Conservation (phyloP, 1,140 invertebrate genomes). For the Paraescarpia echinospica region DNA sequence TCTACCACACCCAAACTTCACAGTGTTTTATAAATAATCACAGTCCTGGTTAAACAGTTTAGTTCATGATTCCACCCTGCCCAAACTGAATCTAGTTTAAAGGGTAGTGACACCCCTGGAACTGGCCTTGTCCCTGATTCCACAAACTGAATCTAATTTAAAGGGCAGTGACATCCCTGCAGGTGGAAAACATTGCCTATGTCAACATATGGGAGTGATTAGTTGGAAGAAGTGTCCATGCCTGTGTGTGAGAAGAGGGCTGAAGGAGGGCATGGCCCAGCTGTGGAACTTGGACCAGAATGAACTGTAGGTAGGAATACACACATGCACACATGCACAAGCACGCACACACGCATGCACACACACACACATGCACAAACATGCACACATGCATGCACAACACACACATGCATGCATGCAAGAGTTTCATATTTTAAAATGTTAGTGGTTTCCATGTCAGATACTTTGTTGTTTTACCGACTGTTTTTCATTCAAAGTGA, state of each 20-base stretch:
- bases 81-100: too few species aligned
- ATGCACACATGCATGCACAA: too few species aligned
- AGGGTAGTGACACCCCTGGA: neutral
- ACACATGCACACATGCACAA: neutral
- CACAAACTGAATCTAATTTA: too few species aligned
- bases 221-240: neutral
- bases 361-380: too few species aligned
- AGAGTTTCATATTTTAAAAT: neutral
- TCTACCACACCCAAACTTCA: too few species aligned
- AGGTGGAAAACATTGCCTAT: neutral
- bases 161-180: neutral
- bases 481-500: neutral
- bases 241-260: neutral
- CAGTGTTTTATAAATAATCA: too few species aligned
- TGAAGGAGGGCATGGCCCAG: neutral
- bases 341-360: too few species aligned
- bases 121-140: neutral
- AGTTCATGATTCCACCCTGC: too few species aligned
- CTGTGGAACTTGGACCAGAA: neutral
- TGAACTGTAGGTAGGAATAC: neutral
- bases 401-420: too few species aligned
- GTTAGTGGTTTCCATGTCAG: neutral
- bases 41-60: too few species aligned
- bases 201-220: neutral
- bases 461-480: neutral